Percentiles rank a stretch among this genome's conserved stretches.
These are phyloP conservation scores for Atta colombica DNA, from an alignment of 1,140 invertebrate species.

Conservation along the genomic window DNA sequence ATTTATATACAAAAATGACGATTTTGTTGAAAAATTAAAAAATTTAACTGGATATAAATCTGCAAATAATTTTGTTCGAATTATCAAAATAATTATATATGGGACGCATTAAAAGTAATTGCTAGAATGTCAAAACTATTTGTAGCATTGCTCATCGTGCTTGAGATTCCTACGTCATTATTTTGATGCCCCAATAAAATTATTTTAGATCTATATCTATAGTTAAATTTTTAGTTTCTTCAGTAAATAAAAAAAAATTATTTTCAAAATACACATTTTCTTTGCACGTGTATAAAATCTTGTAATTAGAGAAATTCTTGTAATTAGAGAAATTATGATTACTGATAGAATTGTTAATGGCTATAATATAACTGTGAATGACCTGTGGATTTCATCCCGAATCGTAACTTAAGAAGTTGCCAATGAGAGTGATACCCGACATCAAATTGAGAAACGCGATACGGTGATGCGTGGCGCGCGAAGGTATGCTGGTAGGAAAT, in stretches of 20 bases:
- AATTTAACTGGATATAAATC: no score
- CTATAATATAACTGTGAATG: background rate
- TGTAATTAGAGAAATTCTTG: background rate
- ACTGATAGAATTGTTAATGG: background rate
- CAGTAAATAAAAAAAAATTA: background rate
- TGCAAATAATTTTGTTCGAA: no score
- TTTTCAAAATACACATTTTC: background rate
- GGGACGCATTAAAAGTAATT: no score
- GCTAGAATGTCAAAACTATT: no score
- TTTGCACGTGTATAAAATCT: background rate
- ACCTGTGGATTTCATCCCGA: background rate
- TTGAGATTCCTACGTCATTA: no score
- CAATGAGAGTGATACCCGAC: conserved; percentile 39
- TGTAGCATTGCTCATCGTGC: no score
- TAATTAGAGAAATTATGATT: background rate
- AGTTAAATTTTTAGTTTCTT: no score
- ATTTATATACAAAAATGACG: no score
- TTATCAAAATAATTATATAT: no score
- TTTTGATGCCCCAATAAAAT: no score
- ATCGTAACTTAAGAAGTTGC: conserved; percentile 9
- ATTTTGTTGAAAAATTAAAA: no score
- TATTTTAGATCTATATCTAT: no score
- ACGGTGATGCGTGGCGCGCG: conserved; percentile 37
- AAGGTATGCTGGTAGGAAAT: conserved; percentile 72
- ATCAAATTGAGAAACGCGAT: conserved; percentile 57